These are phyloP conservation scores for Stegodyphus mimosarum DNA, from an alignment of 1,140 invertebrate genomes.

Conservation along the genomic window DNA sequence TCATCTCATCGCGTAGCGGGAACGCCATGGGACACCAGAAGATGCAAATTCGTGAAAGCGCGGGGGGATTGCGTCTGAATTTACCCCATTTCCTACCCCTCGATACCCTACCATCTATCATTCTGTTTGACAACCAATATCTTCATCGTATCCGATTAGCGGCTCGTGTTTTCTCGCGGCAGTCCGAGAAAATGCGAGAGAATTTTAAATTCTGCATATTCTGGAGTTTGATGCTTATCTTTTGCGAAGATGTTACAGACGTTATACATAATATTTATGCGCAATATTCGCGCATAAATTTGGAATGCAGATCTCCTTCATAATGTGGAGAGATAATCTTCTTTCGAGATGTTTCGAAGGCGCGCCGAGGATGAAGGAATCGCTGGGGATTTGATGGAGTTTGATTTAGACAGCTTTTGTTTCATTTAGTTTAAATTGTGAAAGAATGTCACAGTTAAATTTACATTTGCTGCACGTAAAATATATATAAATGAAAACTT, in stretches of 20 bases:
- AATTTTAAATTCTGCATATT: not conserved
- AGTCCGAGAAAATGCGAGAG: not conserved
- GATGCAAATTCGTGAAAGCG: constrained; percentile 32
- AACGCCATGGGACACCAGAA: constrained; percentile 37
- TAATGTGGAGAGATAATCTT: too few relatives aligned
- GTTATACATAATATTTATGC: too few relatives aligned
- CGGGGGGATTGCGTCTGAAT: not conserved
- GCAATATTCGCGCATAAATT: too few relatives aligned
- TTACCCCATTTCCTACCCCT: not conserved
- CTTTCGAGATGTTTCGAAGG: not conserved
- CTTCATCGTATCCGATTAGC: constrained; percentile 46
- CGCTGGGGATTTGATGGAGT: not conserved
- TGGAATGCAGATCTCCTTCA: too few relatives aligned
- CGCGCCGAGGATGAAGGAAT: not conserved
- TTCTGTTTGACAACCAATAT: constrained; percentile 51
- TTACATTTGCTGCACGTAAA: not conserved
- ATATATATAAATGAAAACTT: too few relatives aligned
- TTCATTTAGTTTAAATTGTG: not conserved
- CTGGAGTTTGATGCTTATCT: not conserved
- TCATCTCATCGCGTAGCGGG: not conserved
- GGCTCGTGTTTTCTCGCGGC: constrained; percentile 17
- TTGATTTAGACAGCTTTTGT: not conserved
- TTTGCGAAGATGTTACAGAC: not conserved
- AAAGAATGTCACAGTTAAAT: not conserved
- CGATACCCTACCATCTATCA: constrained; percentile 38